Conservation (phyloP, 1,140 invertebrate genomes). For the Lethrus apterus region DNA sequence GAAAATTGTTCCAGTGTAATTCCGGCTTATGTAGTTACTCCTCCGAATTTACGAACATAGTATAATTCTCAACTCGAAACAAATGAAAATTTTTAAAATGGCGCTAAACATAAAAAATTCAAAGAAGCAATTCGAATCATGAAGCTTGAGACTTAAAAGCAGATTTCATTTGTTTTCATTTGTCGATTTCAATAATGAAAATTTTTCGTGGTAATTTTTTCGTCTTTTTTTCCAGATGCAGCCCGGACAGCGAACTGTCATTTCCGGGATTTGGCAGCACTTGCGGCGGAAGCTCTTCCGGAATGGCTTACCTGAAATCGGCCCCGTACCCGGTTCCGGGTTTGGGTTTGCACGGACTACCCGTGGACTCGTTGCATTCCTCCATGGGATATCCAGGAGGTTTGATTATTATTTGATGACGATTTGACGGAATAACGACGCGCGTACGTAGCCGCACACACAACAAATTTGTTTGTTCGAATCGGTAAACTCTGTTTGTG, state of each 20-base stretch:
- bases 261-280: conserved; percentile 48
- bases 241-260: conserved; percentile 46
- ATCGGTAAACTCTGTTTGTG: neutral
- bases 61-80: no score
- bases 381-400: conserved; percentile 51
- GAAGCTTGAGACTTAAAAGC: no score
- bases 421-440: neutral
- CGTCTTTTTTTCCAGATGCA: conserved; percentile 42
- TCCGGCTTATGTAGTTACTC: no score
- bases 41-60: no score
- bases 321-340: conserved; percentile 48
- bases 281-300: conserved; percentile 44
- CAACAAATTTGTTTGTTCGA: neutral
- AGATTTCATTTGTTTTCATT: no score
- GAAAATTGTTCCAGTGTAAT: no score
- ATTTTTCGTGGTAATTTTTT: no score
- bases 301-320: conserved; percentile 51
- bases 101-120: no score
- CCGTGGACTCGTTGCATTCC: conserved; percentile 54
- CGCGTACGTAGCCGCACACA: neutral
- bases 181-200: no score
- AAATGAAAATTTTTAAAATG: no score
- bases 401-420: conserved; percentile 15
- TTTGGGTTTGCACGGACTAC: conserved; percentile 49
- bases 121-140: no score